Conservation (phyloP, 2,113 vertebrate genomes). For the Forbesichthys papilliferus region DNA sequence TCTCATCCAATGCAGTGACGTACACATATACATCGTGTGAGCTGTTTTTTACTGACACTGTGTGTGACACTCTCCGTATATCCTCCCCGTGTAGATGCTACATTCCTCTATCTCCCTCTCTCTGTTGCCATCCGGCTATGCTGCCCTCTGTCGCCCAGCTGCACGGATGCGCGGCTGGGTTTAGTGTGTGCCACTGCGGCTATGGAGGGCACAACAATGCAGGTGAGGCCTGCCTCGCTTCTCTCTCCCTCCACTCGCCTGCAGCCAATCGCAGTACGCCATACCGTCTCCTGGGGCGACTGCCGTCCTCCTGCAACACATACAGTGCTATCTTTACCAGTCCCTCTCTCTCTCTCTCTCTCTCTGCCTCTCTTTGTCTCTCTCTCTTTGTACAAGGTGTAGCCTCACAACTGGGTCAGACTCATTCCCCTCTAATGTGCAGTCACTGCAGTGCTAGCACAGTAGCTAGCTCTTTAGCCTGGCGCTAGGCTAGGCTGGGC, state of each 20-base stretch:
- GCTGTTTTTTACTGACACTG: neutral
- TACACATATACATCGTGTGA: too few relatives aligned
- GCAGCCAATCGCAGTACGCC: constrained; percentile 55
- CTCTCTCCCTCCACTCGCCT: constrained; percentile 23
- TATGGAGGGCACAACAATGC: constrained; percentile 57
- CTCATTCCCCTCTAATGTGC: constrained; percentile 45
- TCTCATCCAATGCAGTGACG: too few relatives aligned
- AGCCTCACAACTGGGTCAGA: constrained; percentile 76
- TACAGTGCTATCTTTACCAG: neutral
- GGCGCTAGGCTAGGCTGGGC: constrained; percentile 16
- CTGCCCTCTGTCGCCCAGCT: constrained; percentile 10
- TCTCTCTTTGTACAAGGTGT: constrained; percentile 35
- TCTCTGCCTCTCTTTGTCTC: constrained; percentile 29
- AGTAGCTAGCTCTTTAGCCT: constrained; percentile 14
- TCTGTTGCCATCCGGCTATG: constrained; percentile 1
- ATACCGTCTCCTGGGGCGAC: constrained; percentile 44
- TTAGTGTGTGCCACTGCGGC: constrained; percentile 21
- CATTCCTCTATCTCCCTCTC: constrained; percentile 10
- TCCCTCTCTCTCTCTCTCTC: constrained; percentile 12
- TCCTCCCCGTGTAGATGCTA: neutral
- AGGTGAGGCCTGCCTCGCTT: constrained; percentile 33
- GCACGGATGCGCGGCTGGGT: constrained; percentile 50
- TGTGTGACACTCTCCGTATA: neutral
- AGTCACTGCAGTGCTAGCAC: constrained; percentile 48
- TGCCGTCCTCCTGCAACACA: constrained; percentile 38